phyloP scores from a whole-genome alignment of 2,113 vertebrate species.

The Mus spicilegus region DNA sequence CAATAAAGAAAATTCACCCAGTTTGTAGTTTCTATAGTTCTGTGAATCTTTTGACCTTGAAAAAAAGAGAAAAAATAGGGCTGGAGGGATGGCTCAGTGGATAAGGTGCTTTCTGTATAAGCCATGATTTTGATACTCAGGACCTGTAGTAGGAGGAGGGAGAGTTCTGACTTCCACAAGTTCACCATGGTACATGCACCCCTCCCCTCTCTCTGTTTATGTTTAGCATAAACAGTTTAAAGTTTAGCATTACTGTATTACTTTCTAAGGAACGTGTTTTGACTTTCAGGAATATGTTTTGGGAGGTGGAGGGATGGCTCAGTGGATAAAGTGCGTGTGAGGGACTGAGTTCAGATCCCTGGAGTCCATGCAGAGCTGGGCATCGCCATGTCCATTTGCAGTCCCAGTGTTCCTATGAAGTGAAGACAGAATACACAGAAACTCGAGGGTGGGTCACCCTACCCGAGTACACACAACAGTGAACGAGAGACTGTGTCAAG shows the following conservation, averaged over 20 bases:
- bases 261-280: background rate
- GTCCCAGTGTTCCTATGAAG: background rate
- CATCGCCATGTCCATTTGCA: background rate
- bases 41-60: slow-evolving; percentile 85
- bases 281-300: background rate
- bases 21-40: slow-evolving; percentile 89
- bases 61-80: slow-evolving; percentile 79
- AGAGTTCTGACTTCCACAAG: background rate
- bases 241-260: background rate
- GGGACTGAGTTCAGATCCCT: background rate
- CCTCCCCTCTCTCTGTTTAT: too few relatives aligned
- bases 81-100: background rate
- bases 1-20: slow-evolving; percentile 84
- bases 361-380: background rate
- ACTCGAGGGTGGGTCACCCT: background rate
- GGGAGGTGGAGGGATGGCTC: background rate
- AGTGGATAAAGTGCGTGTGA: background rate
- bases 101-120: background rate
- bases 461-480: background rate
- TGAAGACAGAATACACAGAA: background rate
- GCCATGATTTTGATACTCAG: background rate
- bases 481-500: background rate
- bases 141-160: background rate
- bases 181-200: background rate
- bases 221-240: too few relatives aligned